Conservation (phyloP, 1,140 invertebrate genomes). For the Lasioglossum albipes region DNA sequence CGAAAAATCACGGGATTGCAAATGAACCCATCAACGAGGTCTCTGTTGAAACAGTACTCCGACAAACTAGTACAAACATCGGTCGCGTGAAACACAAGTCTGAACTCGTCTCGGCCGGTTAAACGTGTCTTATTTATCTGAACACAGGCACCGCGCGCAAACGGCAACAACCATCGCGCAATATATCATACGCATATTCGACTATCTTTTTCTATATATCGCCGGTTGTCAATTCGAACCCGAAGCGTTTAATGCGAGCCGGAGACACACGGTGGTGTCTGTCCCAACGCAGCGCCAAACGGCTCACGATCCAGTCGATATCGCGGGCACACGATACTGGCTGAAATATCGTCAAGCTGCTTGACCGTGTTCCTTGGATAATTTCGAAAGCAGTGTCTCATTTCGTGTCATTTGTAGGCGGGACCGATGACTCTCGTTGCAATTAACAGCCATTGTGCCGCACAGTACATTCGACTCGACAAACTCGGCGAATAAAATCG, state of each 20-base stretch:
- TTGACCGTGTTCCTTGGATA: background rate
- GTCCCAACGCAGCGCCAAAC: slow-evolving; percentile 1
- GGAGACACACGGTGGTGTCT: slow-evolving; percentile 1
- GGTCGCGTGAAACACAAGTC: slow-evolving; percentile 39
- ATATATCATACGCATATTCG: slow-evolving; percentile 49
- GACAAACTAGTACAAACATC: slow-evolving; percentile 40
- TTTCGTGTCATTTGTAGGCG: background rate
- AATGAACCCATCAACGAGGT: slow-evolving; percentile 47
- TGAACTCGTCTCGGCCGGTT: slow-evolving; percentile 48
- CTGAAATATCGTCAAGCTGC: background rate
- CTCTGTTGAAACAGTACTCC: background rate
- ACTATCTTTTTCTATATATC: slow-evolving; percentile 45
- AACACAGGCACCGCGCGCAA: slow-evolving; percentile 33
- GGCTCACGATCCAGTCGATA: slow-evolving; percentile 14
- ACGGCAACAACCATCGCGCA: slow-evolving; percentile 6
- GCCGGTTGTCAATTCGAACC: slow-evolving; percentile 24
- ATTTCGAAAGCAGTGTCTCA: background rate
- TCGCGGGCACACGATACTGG: slow-evolving; percentile 2
- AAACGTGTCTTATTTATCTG: slow-evolving; percentile 49
- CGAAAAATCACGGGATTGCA: slow-evolving; percentile 33
- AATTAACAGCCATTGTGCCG: slow-evolving; percentile 1
- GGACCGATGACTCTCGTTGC: background rate
- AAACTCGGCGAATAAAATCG: too few species aligned
- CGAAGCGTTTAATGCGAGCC: slow-evolving; percentile 23
- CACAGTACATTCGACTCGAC: too few species aligned